These are phyloP conservation scores for Orgyia antiqua DNA, from an alignment of 2,888 invertebrate species.

Conservation along the genomic window DNA sequence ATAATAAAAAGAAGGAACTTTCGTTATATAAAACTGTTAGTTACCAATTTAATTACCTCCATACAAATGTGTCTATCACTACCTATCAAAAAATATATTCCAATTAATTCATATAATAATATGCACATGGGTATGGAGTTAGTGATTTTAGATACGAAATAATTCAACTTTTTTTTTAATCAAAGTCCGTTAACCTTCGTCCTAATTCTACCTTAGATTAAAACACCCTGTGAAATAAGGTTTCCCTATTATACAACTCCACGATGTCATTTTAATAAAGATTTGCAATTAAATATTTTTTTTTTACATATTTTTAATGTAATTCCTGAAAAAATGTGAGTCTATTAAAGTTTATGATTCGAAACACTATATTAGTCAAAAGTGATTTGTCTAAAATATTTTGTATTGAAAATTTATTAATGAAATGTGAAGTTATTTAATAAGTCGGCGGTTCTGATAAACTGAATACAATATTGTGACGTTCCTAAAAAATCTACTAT, in stretches of 20 bases:
- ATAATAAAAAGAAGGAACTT: constrained; percentile 24
- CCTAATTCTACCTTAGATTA: constrained; percentile 73
- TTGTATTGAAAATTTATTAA: too few relatives aligned
- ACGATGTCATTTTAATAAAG: neutral
- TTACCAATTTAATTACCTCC: constrained; percentile 9
- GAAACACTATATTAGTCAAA: too few relatives aligned
- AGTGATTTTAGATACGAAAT: constrained; percentile 7
- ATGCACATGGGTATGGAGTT: constrained; percentile 4
- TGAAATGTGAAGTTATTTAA: neutral
- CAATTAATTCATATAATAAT: too few relatives aligned
- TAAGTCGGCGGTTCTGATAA: constrained; percentile 3
- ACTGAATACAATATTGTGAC: constrained; percentile 13
- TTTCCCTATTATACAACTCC: constrained; percentile 9
- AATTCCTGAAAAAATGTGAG: too few relatives aligned
- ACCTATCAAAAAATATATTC: constrained; percentile 9
- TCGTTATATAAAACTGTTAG: constrained; percentile 15
- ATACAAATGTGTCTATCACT: constrained; percentile 2
- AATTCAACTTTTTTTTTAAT: constrained; percentile 8
- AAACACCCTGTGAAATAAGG: constrained; percentile 68
- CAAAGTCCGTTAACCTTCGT: constrained; percentile 38
- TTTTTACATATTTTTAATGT: too few relatives aligned
- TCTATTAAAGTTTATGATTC: too few relatives aligned
- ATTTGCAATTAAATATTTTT: too few relatives aligned
- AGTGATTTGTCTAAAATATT: too few relatives aligned
- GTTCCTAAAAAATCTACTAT: neutral